Percentiles rank a stretch among this genome's conserved stretches.
Conservation (phyloP, 2,113 vertebrate species). For the Silurus asotus region DNA sequence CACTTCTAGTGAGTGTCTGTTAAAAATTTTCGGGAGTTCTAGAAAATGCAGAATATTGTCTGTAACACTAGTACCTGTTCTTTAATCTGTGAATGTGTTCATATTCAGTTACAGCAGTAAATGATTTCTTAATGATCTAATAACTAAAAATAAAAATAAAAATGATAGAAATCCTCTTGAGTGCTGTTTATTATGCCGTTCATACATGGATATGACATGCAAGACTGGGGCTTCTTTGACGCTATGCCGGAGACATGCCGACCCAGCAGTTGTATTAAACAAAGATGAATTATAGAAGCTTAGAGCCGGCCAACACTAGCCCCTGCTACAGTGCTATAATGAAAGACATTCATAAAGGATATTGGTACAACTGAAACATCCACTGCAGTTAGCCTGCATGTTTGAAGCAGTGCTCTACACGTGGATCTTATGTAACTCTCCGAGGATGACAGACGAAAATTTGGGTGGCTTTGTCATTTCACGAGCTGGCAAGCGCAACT, state of each 20-base stretch:
- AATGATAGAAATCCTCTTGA: no score
- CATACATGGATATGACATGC: background rate
- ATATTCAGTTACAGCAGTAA: background rate
- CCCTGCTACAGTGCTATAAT: constrained; percentile 1
- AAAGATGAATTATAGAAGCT: background rate
- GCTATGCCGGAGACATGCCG: background rate
- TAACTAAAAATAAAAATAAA: background rate
- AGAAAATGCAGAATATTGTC: no score
- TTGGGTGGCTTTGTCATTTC: constrained; percentile 42
- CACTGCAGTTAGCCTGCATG: constrained; percentile 11
- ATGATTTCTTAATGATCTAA: background rate
- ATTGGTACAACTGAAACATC: background rate
- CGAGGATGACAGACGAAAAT: constrained; percentile 31
- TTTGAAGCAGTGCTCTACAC: constrained; percentile 26
- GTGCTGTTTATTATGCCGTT: background rate
- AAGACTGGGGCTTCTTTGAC: background rate
- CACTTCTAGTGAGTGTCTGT: no score
- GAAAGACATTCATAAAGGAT: constrained; percentile 21
- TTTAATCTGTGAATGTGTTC: no score
- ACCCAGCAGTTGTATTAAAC: background rate
- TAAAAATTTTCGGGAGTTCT: no score
- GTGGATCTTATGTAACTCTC: constrained; percentile 34
- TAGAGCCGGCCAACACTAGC: background rate
- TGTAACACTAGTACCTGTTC: no score
- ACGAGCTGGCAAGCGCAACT: constrained; percentile 18